Conservation (phyloP, 2,888 invertebrate species). For the Euproctis similis region DNA sequence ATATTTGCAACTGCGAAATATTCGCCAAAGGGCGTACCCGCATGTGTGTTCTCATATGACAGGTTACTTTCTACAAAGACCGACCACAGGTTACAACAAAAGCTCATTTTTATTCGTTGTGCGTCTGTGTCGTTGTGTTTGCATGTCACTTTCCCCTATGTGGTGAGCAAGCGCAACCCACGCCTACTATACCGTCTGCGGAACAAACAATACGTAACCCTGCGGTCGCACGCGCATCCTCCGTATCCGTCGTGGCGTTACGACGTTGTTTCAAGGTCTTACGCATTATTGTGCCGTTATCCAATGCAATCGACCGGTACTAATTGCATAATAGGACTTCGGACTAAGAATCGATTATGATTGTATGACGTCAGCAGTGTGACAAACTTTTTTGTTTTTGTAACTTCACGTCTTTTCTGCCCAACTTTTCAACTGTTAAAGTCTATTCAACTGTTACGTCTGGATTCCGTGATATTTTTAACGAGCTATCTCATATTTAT, state of each 20-base stretch:
- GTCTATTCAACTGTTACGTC: no score
- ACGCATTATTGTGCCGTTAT: slow-evolving; percentile 25
- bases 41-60: slow-evolving; percentile 62
- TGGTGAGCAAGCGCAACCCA: slow-evolving; percentile 35
- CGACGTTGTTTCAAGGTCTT: slow-evolving; percentile 39
- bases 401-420: no score
- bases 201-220: slow-evolving; percentile 50
- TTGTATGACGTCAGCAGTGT: no score
- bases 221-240: slow-evolving; percentile 41
- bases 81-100: slow-evolving; percentile 41
- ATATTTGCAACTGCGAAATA: slow-evolving; percentile 71
- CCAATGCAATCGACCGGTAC: slow-evolving; percentile 24
- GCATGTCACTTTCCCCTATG: slow-evolving; percentile 61
- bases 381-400: no score
- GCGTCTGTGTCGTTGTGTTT: slow-evolving; percentile 38
- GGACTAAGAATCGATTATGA: no score
- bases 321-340: slow-evolving; percentile 25
- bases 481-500: no score
- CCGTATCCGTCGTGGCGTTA: slow-evolving; percentile 40
- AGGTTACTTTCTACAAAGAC: slow-evolving; percentile 67
- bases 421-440: no score
- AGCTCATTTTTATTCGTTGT: slow-evolving; percentile 69
- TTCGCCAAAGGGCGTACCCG: slow-evolving; percentile 73
- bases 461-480: no score
- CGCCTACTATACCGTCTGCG: no score